Evolutionary conservation across 2,113 vertebrate species (phyloP), one percentile per base, ranked within the genome.

Genomic region (Trogon melanurus): DNA sequence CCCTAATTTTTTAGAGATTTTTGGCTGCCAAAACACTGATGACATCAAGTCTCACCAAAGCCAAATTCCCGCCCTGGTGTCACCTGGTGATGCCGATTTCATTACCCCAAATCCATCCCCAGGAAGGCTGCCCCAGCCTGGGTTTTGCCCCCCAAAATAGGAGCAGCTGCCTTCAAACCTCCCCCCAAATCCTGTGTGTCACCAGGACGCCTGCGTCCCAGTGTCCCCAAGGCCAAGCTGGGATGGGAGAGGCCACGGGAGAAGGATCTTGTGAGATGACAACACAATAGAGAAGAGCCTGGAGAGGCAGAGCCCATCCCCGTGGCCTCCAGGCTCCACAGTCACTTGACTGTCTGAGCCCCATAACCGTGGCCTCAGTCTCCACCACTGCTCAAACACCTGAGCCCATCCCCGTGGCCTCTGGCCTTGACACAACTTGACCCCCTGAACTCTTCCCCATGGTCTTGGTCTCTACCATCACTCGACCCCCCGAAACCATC

Each of bases 21-120:
- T n/a, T 41, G 30, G 38, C 13, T 22, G 16, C 0, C 5, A 60
- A 61, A 16, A 18, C 0, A 0, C 1, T 4, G 6, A 13, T 0
- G 0, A 8, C 47, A 62, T 25, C 15, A 2, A 79, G 21, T 18
- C 34, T 60, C 1, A 3, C 48, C 11, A 23, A 58, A 72, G 9
- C 48, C 53, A 7, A 50, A 45, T 23, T 34, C 16, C 32, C 22
- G 25, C 22, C 23, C 12, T 11, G 0, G 7, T 2, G 10, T n/a
- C 20, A 1, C 3, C 22, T 2, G 0, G 8, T 6, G 29, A 16
- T 1, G 15, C 3, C 0, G 1, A 6, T 7, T 65, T 65, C 22
- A 34, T 41, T 20, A 25, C 6, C 30, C 0, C 0, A 21, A 56
- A 36, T 21, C 4, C 4, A 4, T 4, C 8, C n/a, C 18, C 1